These are phyloP conservation scores for Odobenus rosmarus DNA, from an alignment of 2,113 vertebrate species.

Conservation along the genomic window DNA sequence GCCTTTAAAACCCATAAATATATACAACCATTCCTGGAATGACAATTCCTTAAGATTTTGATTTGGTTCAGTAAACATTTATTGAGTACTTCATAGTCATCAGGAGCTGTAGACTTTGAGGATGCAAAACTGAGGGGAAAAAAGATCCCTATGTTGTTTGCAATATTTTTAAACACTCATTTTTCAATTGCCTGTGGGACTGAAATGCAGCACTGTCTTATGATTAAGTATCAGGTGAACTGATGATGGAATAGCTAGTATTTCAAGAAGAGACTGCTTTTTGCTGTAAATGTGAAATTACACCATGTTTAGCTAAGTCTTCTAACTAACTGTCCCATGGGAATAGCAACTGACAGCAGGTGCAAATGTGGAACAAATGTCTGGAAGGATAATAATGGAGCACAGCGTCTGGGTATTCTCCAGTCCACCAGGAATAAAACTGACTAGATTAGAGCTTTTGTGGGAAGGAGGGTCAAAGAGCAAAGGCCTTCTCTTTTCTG, in stretches of 20 bases:
- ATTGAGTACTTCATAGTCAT: not conserved
- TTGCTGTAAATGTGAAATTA: constrained; percentile 53
- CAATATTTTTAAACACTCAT: constrained; percentile 43
- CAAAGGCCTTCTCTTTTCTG: constrained; percentile 41
- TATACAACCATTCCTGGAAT: not conserved
- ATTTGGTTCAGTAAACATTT: constrained; percentile 19
- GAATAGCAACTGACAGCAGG: constrained; percentile 43
- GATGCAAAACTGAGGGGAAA: not conserved
- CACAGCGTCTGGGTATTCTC: not conserved
- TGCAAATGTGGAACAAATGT: constrained; percentile 31
- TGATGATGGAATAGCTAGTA: constrained; percentile 50
- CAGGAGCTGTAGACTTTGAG: not conserved
- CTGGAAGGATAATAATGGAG: not conserved
- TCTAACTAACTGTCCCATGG: not conserved
- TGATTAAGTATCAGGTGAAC: constrained; percentile 54
- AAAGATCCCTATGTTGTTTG: constrained; percentile 3
- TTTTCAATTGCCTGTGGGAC: constrained; percentile 55
- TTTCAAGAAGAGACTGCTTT: constrained; percentile 52
- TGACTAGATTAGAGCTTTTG: constrained; percentile 43
- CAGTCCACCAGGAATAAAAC: constrained; percentile 23
- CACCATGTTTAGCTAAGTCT: constrained; percentile 29
- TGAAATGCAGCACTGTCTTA: constrained; percentile 66
- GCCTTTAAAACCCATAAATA: constrained; percentile 53
- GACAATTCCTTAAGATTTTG: constrained; percentile 12
- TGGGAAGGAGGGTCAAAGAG: not conserved